Base-by-base conservation (phyloP, 2,113 vertebrate species). In the Microtus oregoni region DNA sequence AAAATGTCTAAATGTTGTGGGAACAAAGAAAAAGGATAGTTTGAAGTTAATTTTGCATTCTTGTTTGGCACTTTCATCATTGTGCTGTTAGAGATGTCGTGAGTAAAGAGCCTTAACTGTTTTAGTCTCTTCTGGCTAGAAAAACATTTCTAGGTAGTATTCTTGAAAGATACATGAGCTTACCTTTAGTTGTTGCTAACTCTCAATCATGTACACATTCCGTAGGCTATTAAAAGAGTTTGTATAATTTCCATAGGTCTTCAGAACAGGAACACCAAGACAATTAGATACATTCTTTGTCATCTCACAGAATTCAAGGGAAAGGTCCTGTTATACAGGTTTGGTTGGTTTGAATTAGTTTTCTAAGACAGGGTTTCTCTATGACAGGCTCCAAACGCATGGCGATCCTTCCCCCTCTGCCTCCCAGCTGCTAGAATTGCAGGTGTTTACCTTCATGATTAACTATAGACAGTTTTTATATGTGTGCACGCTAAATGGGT, bases 401-500 rank as follows among this genome's bases (percentile, higher is more conserved):
- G 15, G 50, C 5, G 15, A 11, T 41, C 8, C 35, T 88, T 73
- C 70, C 58, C 24, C 14, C 26, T 89, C 32, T 41, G 68, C 50
- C n/a, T 55, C 24, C 15, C 15, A 73, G 2, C 35, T 41, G 10
- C 35, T 73, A 26, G 22, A 26, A 38, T 38, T 88, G 14, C 7
- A 58, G 32, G 7, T 13, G 1, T 73, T 52, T 72, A 15, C 86
- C 65, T 70, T 24, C 7, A 55, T 73, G 68, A 35, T 35, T 50
- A 72, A 26, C n/a, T 92, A 63, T 73, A 75, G 61, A 85, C 11
- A 50, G 9, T 94, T 93, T 88, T 93, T 95, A 5, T 89, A 30
- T 89, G 73, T 44, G 11, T 89, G 32, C 11, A 90, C 95, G 22
- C 50, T 96, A 88, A 94, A n/a, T n/a, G n/a, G n/a, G n/a, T n/a